Percentiles rank a stretch among this genome's conserved stretches.
These are phyloP conservation scores for Drosophila sturtevanti DNA, from an alignment of 1,140 invertebrate genomes.

Conservation along the genomic window DNA sequence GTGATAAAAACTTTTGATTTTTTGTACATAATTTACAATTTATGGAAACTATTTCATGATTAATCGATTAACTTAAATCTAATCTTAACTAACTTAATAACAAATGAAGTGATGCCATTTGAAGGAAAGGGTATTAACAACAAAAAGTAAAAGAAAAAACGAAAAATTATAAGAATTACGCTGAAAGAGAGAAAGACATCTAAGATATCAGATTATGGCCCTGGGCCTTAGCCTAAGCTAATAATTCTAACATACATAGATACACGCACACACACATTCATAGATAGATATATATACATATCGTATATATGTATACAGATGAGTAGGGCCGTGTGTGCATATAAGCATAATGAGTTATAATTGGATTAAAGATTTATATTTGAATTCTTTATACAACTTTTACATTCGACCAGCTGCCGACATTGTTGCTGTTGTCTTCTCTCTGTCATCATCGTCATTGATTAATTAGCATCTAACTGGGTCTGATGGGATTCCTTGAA, in stretches of 20 bases:
- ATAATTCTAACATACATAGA: constrained; percentile 51
- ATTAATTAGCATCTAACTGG: constrained; percentile 56
- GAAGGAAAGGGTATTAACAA: constrained; percentile 5
- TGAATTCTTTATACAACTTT: constrained; percentile 53
- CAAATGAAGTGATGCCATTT: not conserved
- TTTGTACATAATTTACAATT: too few species aligned
- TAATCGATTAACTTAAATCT: too few species aligned
- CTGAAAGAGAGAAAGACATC: constrained; percentile 64
- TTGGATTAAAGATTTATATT: constrained; percentile 79
- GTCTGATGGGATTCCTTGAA: constrained; percentile 24
- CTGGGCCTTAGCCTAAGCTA: constrained; percentile 68
- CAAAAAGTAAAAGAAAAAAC: not conserved
- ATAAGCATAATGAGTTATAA: constrained; percentile 79
- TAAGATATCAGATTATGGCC: constrained; percentile 76
- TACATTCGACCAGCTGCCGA: constrained; percentile 49
- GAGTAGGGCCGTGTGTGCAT: constrained; percentile 59
- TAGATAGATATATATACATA: too few species aligned
- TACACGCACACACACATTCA: not conserved
- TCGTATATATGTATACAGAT: constrained; percentile 2
- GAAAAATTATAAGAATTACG: constrained; percentile 76
- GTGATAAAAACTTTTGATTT: too few species aligned
- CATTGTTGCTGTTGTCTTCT: constrained; percentile 1
- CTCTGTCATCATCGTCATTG: constrained; percentile 46
- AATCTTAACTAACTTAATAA: too few species aligned
- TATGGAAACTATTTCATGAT: too few species aligned